Evolutionary conservation across 92 coral and sea anemone species (phyloP).

Genomic region (Actinernus sp.): DNA sequence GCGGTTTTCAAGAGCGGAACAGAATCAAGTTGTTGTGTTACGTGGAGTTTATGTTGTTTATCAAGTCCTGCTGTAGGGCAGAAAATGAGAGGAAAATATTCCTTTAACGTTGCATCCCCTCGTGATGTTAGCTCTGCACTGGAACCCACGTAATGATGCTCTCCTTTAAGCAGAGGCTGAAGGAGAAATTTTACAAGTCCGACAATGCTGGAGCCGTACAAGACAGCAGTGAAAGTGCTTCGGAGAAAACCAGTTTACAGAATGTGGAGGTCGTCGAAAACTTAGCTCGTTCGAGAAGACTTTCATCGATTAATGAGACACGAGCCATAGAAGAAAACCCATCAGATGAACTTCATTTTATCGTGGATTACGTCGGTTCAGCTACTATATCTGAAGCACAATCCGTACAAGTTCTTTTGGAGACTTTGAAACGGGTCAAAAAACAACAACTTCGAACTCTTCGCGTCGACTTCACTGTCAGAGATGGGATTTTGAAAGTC

Average conservation of each 20-base stretch:
- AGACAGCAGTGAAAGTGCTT: background rate
- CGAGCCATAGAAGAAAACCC: slow-evolving; percentile 60
- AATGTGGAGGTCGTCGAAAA: background rate
- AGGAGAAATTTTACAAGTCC: slow-evolving; percentile 14
- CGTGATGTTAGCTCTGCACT: background rate
- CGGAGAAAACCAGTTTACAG: background rate
- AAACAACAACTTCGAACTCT: slow-evolving; percentile 80
- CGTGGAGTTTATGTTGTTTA: no score
- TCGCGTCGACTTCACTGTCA: slow-evolving; percentile 89
- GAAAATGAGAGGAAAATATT: slow-evolving; percentile 8
- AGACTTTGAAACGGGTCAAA: slow-evolving; percentile 92
- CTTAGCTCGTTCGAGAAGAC: background rate
- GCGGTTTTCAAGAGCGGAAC: no score
- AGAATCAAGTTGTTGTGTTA: no score
- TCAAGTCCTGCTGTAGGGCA: no score
- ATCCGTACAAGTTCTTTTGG: slow-evolving; percentile 88
- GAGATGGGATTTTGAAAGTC: slow-evolving; percentile 92
- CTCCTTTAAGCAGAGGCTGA: slow-evolving; percentile 31
- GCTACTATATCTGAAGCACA: slow-evolving; percentile 94
- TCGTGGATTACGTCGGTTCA: slow-evolving; percentile 95
- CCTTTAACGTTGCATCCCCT: slow-evolving; percentile 2
- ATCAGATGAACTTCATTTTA: slow-evolving; percentile 83
- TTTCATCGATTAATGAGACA: slow-evolving; percentile 49
- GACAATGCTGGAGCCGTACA: slow-evolving; percentile 3
- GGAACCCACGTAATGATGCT: background rate